phyloP scores from a whole-genome alignment of 2,888 invertebrate genomes.

The Elysia crispata region DNA sequence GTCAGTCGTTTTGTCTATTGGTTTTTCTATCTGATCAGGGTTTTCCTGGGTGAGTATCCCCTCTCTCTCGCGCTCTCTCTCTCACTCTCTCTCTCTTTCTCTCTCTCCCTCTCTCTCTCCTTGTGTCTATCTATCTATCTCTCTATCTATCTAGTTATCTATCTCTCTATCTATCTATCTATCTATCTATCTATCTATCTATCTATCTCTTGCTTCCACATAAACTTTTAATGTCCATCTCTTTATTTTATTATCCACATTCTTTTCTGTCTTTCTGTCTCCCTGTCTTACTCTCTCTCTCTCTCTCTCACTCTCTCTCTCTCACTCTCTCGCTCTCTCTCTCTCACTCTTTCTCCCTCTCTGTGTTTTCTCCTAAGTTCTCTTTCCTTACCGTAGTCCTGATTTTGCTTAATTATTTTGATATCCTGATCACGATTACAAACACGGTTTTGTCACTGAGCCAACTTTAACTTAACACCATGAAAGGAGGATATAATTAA shows the following conservation, averaged over 20 bases:
- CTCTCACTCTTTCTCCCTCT: too few species aligned
- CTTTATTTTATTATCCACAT: neutral
- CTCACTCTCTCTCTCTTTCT: too few species aligned
- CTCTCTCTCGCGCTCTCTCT: constrained; percentile 9
- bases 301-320: neutral
- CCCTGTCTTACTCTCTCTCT: neutral
- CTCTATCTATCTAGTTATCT: neutral
- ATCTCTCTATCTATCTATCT: constrained; percentile 14
- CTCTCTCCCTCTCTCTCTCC: constrained; percentile 6
- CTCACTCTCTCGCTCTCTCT: too few species aligned
- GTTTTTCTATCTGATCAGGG: too few species aligned
- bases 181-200: too few species aligned
- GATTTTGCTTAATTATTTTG: too few species aligned
- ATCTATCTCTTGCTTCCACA: neutral
- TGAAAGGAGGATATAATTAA: too few species aligned
- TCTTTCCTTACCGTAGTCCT: too few species aligned
- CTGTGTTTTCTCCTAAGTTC: neutral
- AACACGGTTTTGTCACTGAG: too few species aligned
- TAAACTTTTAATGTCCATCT: neutral
- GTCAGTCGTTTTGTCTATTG: neutral
- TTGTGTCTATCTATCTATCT: neutral
- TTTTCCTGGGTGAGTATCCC: too few species aligned
- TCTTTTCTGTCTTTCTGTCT: neutral
- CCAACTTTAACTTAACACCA: too few species aligned
- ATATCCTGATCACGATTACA: too few species aligned